A percentile compares a stretch with the other conserved stretches of the same genome.
Evolutionary conservation across 2,113 vertebrate species (phyloP).

Genomic region (Hippolais icterina): DNA sequence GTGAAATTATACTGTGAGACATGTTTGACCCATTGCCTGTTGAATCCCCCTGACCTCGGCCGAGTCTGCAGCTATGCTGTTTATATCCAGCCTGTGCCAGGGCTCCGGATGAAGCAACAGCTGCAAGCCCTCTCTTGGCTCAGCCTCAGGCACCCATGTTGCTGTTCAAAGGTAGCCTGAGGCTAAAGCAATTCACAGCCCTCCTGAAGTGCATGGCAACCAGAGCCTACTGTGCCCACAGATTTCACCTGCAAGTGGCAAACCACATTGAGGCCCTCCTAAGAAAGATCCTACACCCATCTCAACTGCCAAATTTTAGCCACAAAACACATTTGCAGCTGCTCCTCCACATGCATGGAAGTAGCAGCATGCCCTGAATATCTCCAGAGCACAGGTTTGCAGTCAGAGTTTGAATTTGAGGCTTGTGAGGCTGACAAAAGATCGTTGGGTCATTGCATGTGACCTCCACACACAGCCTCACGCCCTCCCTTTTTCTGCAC

Average conservation of each 20-base stretch:
- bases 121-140: background rate
- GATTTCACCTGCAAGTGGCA: background rate
- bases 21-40: accelerated
- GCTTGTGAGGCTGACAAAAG: background rate
- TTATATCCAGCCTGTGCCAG: background rate
- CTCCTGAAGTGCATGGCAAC: background rate
- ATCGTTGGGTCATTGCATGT: accelerated
- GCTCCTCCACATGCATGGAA: accelerated
- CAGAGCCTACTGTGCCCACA: background rate
- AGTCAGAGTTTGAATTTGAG: background rate
- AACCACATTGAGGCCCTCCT: background rate
- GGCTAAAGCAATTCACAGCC: background rate
- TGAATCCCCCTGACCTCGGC: background rate
- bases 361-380: accelerated
- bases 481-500: background rate
- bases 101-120: background rate
- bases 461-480: background rate
- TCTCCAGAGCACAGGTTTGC: background rate
- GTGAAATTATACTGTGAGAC: background rate
- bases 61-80: accelerated
- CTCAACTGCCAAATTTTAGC: background rate
- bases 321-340: accelerated
- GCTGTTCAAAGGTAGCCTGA: background rate
- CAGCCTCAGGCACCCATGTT: background rate
- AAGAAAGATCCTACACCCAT: background rate